Base-by-base conservation (phyloP, 2,113 vertebrate genomes). In the Corvus moneduloides region DNA sequence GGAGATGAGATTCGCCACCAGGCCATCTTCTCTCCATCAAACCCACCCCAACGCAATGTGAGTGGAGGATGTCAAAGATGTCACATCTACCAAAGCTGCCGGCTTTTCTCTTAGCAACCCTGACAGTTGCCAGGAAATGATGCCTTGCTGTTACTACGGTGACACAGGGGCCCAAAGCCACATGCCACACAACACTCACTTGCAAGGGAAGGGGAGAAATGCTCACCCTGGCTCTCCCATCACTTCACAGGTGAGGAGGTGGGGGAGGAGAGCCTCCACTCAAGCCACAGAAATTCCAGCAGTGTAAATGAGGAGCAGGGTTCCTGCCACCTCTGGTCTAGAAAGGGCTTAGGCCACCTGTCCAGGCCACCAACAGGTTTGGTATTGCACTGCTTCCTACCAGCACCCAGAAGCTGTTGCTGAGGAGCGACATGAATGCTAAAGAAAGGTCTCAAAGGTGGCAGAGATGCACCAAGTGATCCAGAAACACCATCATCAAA, bases 81-180 rank as follows among this genome's bases (percentile, higher is more conserved):
- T 75, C 90, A 90, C 43, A 83, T 75, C 85, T 54, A 79, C 18
- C 4, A 75, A 82, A 44, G 48, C 35, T 84, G 75, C 52, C 0
- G 6, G 16, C 63, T 91, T 80, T 78, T 91, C 91, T 67, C 96
- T 96, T 87, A 95, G 93, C 94, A 96, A 89, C 93, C 54, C 69
- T 49, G 68, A 73, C 83, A 83, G 93, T 93, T 96, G 90, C 94
- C 74, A 71, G 93, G 96, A 59, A 71, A 97, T 68, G 1, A 15
- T 0, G 12, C 55, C 55, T 95, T 78, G 63, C 83, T 81, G 87
- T 97, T 89, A 82, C 97, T 94, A 58, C 5, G 7, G 89, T 86
- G 95, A 89, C 79, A 96, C 44, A 17, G 71, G 82, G 88, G 91
- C 62, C 83, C 82, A 92, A 89, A 92, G 76, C 46, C 77, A 83